Evolutionary conservation across 2,797 vertebrate genomes (phyloP).

Genomic region (Coendou prehensilis): DNA sequence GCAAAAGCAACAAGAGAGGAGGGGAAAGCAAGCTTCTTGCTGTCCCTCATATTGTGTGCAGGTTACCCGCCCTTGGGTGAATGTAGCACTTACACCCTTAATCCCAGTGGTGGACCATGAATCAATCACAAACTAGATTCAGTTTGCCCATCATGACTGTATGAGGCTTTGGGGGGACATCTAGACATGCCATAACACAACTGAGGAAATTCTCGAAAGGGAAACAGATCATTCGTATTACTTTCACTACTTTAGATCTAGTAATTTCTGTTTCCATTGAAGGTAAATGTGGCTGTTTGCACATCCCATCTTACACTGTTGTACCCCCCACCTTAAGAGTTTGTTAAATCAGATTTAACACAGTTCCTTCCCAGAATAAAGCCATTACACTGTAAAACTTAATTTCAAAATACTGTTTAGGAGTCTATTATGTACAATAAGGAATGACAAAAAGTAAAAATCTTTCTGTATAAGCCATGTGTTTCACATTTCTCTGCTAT

Average conservation of each 20-base stretch:
- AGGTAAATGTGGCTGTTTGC: neutral
- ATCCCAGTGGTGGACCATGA: neutral
- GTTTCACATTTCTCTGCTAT: neutral
- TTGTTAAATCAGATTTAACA: constrained; percentile 39
- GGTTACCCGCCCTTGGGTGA: neutral
- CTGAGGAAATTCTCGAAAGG: constrained; percentile 32
- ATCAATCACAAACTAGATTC: neutral
- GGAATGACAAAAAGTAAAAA: constrained; percentile 1
- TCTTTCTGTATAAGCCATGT: neutral
- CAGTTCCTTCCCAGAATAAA: constrained; percentile 34
- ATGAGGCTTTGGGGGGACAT: neutral
- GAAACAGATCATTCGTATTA: neutral
- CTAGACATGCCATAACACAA: neutral
- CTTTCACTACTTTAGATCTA: neutral
- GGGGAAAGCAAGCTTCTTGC: neutral
- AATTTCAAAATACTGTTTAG: constrained; percentile 32
- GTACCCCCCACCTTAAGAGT: neutral
- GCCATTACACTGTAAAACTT: constrained; percentile 17
- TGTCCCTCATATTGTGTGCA: neutral
- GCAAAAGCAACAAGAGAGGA: neutral
- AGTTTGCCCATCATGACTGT: neutral
- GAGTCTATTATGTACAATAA: neutral
- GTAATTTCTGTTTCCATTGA: neutral
- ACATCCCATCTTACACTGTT: neutral
- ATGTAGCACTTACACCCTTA: neutral